These are phyloP conservation scores for Fistularia tabacaria DNA, from an alignment of 2,797 vertebrate genomes.

Conservation along the genomic window DNA sequence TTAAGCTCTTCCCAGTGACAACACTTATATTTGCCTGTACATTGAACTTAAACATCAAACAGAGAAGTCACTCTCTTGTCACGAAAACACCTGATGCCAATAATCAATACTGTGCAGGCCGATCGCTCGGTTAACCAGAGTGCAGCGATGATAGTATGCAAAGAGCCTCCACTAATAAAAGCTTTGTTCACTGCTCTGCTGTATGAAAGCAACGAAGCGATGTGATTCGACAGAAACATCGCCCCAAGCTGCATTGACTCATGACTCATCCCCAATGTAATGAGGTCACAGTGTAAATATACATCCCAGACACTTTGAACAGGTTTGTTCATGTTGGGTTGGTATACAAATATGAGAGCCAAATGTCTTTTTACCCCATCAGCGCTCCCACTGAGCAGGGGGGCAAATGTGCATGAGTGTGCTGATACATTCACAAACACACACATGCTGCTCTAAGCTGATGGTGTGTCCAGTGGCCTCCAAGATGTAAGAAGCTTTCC, in stretches of 20 bases:
- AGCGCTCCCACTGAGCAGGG: slow-evolving; percentile 14
- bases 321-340: slow-evolving; percentile 9
- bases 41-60: slow-evolving; percentile 1
- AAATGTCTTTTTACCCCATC: slow-evolving; percentile 15
- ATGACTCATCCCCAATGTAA: slow-evolving; percentile 52
- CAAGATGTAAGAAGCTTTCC: slow-evolving; percentile 29
- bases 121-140: background rate
- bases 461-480: slow-evolving; percentile 12
- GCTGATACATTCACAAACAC: background rate
- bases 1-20: slow-evolving; percentile 25
- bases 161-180: slow-evolving; percentile 13
- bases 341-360: slow-evolving; percentile 14
- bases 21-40: slow-evolving; percentile 3
- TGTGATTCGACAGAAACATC: slow-evolving; percentile 15
- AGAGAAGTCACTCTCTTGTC: background rate
- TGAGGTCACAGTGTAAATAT: slow-evolving; percentile 53
- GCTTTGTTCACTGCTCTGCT: slow-evolving; percentile 21
- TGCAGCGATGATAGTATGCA: background rate
- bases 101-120: slow-evolving; percentile 1
- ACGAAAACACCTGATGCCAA: background rate
- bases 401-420: slow-evolving; percentile 1
- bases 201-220: slow-evolving; percentile 6
- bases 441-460: slow-evolving; percentile 7
- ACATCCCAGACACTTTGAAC: slow-evolving; percentile 40
- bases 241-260: slow-evolving; percentile 27